Evolutionary conservation across 2,113 vertebrate species (phyloP).

Genomic region (Bettongia penicillata): DNA sequence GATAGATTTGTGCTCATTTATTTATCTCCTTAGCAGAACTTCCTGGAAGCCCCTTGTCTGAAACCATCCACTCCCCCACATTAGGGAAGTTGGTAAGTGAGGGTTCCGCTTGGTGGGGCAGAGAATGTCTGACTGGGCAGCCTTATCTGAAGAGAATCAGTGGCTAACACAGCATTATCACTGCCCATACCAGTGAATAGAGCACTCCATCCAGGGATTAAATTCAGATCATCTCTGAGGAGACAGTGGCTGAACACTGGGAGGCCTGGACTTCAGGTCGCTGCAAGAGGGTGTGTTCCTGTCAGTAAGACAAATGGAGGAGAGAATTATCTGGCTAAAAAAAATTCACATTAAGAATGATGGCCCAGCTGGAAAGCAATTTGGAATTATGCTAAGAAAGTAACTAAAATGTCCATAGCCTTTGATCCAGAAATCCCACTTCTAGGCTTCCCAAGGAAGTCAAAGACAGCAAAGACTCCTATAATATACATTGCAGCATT

Average conservation of each 20-base stretch:
- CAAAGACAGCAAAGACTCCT: neutral
- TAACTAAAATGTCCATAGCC: neutral
- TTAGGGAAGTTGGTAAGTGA: neutral
- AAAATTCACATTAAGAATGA: neutral
- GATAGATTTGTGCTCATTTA: neutral
- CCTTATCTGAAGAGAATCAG: neutral
- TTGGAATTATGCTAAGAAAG: slow-evolving; percentile 3
- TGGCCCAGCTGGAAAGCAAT: neutral
- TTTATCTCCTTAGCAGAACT: slow-evolving; percentile 31
- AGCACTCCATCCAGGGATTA: neutral
- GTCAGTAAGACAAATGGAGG: neutral
- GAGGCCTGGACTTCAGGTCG: neutral
- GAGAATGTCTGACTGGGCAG: neutral
- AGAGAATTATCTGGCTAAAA: neutral
- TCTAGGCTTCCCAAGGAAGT: neutral
- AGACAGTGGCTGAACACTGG: neutral
- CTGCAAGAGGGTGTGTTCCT: neutral
- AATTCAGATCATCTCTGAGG: neutral
- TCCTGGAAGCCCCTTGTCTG: slow-evolving; percentile 4
- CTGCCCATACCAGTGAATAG: neutral
- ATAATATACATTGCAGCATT: neutral
- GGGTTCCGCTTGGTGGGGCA: neutral
- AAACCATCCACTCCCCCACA: neutral
- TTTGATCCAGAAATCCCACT: neutral
- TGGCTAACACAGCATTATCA: rapidly evolving